Conservation (phyloP, 2,888 invertebrate species). For the Lithodes maja region DNA sequence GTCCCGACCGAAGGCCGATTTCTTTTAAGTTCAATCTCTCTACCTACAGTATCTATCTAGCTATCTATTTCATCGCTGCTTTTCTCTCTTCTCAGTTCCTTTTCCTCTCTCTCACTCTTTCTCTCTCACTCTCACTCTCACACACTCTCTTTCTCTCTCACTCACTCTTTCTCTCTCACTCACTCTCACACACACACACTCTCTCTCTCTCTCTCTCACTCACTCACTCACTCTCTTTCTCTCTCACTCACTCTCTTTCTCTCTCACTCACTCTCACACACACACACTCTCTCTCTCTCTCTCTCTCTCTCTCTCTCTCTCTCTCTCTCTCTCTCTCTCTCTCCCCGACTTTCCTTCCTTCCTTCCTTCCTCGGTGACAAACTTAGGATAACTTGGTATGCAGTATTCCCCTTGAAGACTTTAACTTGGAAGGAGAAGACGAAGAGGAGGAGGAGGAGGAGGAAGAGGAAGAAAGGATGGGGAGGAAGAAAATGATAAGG, state of each 20-base stretch:
- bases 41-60: no score
- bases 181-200: no score
- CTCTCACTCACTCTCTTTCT: background rate
- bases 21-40: no score
- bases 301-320: background rate
- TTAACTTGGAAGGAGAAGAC: background rate
- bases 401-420: constrained; percentile 8
- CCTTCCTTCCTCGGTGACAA: constrained; percentile 9
- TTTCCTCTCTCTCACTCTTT: background rate
- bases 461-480: no score
- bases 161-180: background rate
- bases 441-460: background rate
- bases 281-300: background rate
- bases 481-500: background rate
- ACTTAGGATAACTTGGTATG: constrained; percentile 13
- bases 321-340: no score
- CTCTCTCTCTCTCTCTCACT: background rate
- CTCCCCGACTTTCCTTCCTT: constrained; percentile 18
- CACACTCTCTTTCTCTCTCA: background rate
- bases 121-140: background rate
- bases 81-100: background rate
- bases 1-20: no score
- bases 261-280: no score
- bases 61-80: background rate
- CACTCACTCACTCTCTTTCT: background rate